These are phyloP conservation scores for Heliornis fulica DNA, from an alignment of 2,113 vertebrate genomes.

Conservation along the genomic window DNA sequence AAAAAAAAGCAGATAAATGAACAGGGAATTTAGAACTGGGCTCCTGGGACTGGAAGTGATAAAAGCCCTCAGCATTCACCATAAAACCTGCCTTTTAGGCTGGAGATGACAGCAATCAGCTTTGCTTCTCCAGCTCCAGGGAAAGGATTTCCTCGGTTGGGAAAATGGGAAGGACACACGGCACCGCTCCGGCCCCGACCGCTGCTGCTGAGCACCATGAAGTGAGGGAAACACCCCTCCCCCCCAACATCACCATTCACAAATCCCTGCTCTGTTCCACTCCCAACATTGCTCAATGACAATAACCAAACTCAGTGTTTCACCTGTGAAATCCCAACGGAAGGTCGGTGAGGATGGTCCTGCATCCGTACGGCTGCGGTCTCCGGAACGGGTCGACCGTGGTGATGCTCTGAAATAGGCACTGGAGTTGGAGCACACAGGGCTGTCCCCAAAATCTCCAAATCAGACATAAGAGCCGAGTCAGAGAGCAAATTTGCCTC, in stretches of 20 bases:
- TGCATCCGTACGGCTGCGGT: rapidly evolving
- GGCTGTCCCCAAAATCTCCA: neutral
- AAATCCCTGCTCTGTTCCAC: neutral
- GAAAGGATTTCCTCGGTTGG: neutral
- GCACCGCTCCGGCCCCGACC: neutral
- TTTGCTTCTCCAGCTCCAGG: neutral
- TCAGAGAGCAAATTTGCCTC: neutral
- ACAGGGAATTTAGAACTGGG: neutral
- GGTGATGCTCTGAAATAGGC: neutral
- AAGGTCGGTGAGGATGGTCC: rapidly evolving
- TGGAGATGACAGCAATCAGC: neutral
- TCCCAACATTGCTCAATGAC: neutral
- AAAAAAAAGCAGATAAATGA: neutral
- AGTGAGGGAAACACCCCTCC: neutral
- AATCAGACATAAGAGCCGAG: neutral
- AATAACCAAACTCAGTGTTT: too few relatives aligned
- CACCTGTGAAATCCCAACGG: neutral
- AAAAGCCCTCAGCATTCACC: neutral
- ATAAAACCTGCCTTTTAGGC: neutral
- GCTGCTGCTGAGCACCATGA: neutral
- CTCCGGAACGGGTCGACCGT: rapidly evolving
- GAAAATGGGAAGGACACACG: neutral
- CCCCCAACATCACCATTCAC: rapidly evolving
- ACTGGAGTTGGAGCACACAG: rapidly evolving
- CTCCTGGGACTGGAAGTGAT: neutral